Percentiles rank a stretch among this genome's conserved stretches.
phyloP scores from a whole-genome alignment of 2,888 invertebrate species.

The Diloba caeruleocephala region DNA sequence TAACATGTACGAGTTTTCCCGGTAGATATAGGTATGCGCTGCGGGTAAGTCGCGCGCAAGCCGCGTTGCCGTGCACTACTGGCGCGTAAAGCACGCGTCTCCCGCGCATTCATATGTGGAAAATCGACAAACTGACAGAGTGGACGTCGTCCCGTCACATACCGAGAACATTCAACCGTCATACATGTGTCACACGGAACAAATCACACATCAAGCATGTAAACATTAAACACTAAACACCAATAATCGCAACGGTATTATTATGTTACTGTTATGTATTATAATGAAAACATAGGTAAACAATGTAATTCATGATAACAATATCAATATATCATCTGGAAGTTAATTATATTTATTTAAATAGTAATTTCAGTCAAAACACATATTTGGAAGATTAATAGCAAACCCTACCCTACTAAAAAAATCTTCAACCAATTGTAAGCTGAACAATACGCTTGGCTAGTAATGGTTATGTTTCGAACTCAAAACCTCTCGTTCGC shows the following conservation, averaged over 20 bases:
- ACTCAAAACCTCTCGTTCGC: too few relatives aligned
- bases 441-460: too few relatives aligned
- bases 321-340: neutral
- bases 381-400: too few relatives aligned
- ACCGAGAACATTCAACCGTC: constrained; percentile 56
- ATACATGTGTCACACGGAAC: constrained; percentile 34
- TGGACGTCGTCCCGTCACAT: constrained; percentile 58
- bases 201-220: constrained; percentile 23
- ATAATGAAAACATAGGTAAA: constrained; percentile 9
- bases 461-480: too few relatives aligned
- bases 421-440: too few relatives aligned
- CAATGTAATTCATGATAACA: constrained; percentile 10
- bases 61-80: constrained; percentile 80
- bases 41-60: constrained; percentile 73
- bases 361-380: too few relatives aligned
- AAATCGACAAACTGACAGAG: constrained; percentile 71
- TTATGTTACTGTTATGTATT: constrained; percentile 22
- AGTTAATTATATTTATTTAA: neutral
- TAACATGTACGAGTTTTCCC: constrained; percentile 56
- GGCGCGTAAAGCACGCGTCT: constrained; percentile 72
- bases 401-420: too few relatives aligned
- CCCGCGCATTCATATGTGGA: constrained; percentile 78
- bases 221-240: constrained; percentile 20
- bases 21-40: constrained; percentile 66
- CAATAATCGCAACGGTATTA: neutral